phyloP scores from a whole-genome alignment of 2,797 vertebrate genomes.

The Loriculus beryllinus region DNA sequence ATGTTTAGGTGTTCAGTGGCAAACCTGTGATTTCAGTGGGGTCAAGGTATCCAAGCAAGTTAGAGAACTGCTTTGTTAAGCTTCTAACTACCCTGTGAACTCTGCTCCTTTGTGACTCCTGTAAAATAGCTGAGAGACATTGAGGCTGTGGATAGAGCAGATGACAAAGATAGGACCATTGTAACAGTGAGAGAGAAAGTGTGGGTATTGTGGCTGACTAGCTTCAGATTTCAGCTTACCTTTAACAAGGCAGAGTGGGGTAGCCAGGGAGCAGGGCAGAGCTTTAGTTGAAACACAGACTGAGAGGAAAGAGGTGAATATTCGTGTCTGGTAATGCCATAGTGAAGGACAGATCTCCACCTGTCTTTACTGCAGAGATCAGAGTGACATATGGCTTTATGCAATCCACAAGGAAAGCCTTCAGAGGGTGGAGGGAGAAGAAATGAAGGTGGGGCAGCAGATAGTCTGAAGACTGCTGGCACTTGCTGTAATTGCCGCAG shows the following conservation, averaged over 20 bases:
- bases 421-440: neutral
- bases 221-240: neutral
- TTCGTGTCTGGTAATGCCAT: neutral
- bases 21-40: neutral
- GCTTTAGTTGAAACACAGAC: neutral
- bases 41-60: neutral
- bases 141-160: neutral
- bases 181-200: neutral
- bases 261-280: neutral
- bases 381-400: neutral
- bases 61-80: neutral
- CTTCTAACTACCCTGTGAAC: neutral
- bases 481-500: slow-evolving; percentile 9
- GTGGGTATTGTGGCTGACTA: neutral
- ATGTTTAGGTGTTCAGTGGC: neutral
- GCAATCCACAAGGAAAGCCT: neutral
- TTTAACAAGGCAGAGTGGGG: neutral
- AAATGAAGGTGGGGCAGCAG: neutral
- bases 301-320: neutral
- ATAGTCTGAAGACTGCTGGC: slow-evolving; percentile 12
- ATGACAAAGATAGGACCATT: neutral
- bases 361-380: neutral
- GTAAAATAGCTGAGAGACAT: neutral
- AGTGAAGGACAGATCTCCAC: neutral
- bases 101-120: neutral